Base-by-base conservation (phyloP, 2,113 vertebrate genomes). In the Callipepla squamata region DNA sequence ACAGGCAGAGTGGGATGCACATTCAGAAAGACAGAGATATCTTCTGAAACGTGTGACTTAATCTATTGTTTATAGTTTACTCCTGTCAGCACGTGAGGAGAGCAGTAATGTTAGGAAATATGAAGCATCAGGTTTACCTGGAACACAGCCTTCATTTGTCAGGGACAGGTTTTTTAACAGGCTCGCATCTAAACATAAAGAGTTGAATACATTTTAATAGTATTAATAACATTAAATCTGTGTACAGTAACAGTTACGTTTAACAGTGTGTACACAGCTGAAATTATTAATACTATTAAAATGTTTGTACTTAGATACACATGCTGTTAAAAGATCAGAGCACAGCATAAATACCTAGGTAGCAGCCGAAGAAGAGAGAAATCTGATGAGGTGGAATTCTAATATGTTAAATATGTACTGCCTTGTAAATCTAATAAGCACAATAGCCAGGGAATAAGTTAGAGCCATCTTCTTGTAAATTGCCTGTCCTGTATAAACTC, bases 171-270 rank as follows among this genome's bases (percentile, higher is more conserved):
- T 92, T 26, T 23, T 53, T 48, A 87, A 83, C 34, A 91, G 75
- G 18, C 11, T 87, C 44, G n/a, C 65, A 83, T 92, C 61, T 80
- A 95, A 91, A 80, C 70, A 69, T 13, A 62, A 80, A 36, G 38
- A 85, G 45, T 50, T 77, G 63, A 95, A 96, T 92, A 92, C 30
- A 95, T 96, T 92, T 94, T 87, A 92, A 87, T 87, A 89, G 62
- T n/a, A 84, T 91, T 94, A 70, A 92, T 93, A 93, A 91, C 68
- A n/a, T 47, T 75, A 57, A 61, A 12, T 40, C 8, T 4, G 1
- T 84, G 17, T 40, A 1, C 58, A 58, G n/a, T 38, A 38, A 61
- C 32, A 69, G 40, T 83, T 91, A 84, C 17, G 28, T 44, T 47
- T 75, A 57, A 57, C 14, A 36, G 6, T 4, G 1, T 84, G 14